Percentiles rank a stretch among this genome's conserved stretches.
phyloP scores from a whole-genome alignment of 2,113 vertebrate genomes.

The Sigmodon hispidus region DNA sequence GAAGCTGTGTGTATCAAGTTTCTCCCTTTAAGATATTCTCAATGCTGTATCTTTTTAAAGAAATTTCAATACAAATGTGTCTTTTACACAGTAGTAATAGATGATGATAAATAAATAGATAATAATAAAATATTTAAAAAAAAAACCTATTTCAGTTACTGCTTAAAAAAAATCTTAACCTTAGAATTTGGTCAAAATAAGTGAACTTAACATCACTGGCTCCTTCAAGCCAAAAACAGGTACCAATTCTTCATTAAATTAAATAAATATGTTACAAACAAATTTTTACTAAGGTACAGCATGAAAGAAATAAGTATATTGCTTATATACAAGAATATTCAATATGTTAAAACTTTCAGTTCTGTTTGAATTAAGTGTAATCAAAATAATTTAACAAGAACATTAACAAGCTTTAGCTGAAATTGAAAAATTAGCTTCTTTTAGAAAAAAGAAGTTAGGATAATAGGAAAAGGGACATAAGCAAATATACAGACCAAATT shows the following conservation, averaged over 20 bases:
- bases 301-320: slow-evolving; percentile 4
- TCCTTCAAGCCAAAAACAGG: slow-evolving; percentile 3
- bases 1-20: too few relatives aligned
- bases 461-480: not conserved
- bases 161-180: not conserved
- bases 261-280: not conserved
- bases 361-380: slow-evolving; percentile 21
- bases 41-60: too few relatives aligned
- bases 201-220: slow-evolving; percentile 6
- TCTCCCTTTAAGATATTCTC: too few relatives aligned
- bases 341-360: not conserved
- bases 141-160: too few relatives aligned
- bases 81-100: too few relatives aligned
- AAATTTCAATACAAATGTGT: too few relatives aligned
- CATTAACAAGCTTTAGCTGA: not conserved
- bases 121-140: too few relatives aligned
- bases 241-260: slow-evolving; percentile 1
- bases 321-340: not conserved
- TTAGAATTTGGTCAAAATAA: slow-evolving; percentile 15
- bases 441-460: not conserved
- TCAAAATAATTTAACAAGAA: slow-evolving; percentile 18
- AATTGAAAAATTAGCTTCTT: not conserved
- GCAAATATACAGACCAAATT: not conserved
- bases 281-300: not conserved
- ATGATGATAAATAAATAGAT: too few relatives aligned